These are phyloP conservation scores for Corythoichthys intestinalis DNA, from an alignment of 2,113 vertebrate species.

Conservation along the genomic window DNA sequence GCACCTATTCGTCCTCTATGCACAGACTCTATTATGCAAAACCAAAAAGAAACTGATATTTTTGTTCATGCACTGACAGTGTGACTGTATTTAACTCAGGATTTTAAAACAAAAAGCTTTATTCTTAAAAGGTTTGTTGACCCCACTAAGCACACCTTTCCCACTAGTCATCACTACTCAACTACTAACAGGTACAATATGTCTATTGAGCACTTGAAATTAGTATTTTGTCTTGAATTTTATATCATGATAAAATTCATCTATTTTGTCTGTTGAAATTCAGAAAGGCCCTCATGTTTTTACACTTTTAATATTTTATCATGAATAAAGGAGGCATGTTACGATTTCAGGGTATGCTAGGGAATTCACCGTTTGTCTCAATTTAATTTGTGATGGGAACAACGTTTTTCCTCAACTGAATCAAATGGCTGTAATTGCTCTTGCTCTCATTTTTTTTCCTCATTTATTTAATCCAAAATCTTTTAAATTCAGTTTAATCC, in stretches of 20 bases:
- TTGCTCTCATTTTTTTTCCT: not conserved
- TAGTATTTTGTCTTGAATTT: slow-evolving; percentile 3
- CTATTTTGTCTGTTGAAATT: not conserved
- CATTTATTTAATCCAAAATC: no score
- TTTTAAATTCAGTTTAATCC: no score
- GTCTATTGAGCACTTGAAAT: slow-evolving; percentile 5
- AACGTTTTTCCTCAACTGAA: slow-evolving; percentile 7
- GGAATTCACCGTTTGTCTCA: slow-evolving; percentile 27
- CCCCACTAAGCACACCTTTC: not conserved
- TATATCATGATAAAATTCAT: not conserved
- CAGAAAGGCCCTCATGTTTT: slow-evolving; percentile 10
- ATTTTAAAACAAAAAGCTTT: slow-evolving; percentile 38
- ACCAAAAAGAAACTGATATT: slow-evolving; percentile 24
- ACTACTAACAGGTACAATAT: slow-evolving; percentile 13
- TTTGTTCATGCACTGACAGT: slow-evolving; percentile 27
- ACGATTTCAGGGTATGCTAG: slow-evolving; percentile 14
- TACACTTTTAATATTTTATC: slow-evolving; percentile 30
- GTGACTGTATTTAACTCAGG: slow-evolving; percentile 65
- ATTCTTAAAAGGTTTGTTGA: slow-evolving; percentile 19
- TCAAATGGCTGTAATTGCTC: slow-evolving; percentile 10
- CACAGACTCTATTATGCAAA: slow-evolving; percentile 32
- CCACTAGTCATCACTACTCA: no score
- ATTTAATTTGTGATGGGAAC: slow-evolving; percentile 18
- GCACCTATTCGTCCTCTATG: slow-evolving; percentile 2
- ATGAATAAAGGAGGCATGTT: slow-evolving; percentile 14